These are phyloP conservation scores for Congeria kusceri DNA, from an alignment of 2,888 invertebrate species.

Conservation along the genomic window DNA sequence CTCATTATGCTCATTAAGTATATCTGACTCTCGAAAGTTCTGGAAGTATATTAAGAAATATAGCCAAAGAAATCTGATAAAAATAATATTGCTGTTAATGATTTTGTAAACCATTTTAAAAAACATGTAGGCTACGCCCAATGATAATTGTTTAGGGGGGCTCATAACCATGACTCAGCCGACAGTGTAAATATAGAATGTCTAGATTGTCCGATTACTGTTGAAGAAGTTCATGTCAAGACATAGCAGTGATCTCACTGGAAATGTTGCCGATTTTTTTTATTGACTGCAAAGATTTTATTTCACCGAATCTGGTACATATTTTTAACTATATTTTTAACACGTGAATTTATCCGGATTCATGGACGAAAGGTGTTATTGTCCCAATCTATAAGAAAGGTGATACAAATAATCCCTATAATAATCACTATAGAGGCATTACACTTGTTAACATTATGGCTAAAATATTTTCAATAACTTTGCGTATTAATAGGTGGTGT, in stretches of 20 bases:
- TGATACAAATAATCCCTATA: too few relatives aligned
- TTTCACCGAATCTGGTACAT: slow-evolving; percentile 10
- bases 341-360: slow-evolving; percentile 19
- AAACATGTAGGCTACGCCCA: not conserved
- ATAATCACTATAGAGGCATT: too few relatives aligned
- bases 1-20: not conserved
- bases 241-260: slow-evolving; percentile 18
- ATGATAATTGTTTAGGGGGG: not conserved
- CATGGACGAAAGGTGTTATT: slow-evolving; percentile 31
- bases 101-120: not conserved
- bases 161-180: too few relatives aligned
- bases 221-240: slow-evolving; percentile 16
- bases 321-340: slow-evolving; percentile 34
- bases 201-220: not conserved
- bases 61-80: not conserved
- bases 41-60: slow-evolving; percentile 17
- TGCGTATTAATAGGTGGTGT: too few relatives aligned
- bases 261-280: slow-evolving; percentile 27
- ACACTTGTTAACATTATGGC: too few relatives aligned
- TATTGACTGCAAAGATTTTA: not conserved
- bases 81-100: not conserved
- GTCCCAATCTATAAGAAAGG: slow-evolving; percentile 20
- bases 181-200: slow-evolving; percentile 12
- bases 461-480: too few relatives aligned
- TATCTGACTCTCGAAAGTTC: slow-evolving; percentile 3